phyloP scores from a whole-genome alignment of 23 tunicate genomes.

The Oikopleura vanhoeffeni region DNA sequence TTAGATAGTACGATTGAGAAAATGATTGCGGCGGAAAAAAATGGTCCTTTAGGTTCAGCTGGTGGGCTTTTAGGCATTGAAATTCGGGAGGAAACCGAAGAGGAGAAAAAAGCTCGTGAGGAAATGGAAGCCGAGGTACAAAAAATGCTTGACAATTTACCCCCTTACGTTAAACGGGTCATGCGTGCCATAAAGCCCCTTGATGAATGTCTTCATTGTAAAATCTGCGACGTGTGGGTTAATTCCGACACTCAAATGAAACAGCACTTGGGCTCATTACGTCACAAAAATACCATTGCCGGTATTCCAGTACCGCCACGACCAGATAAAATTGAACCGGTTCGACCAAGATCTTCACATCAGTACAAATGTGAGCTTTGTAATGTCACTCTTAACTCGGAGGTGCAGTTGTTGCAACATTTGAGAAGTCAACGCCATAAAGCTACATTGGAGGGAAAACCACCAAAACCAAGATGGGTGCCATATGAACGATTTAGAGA shows the following conservation, averaged over 20 bases:
- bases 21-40: neutral
- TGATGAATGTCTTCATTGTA: conserved; percentile 45
- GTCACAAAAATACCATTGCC: conserved; percentile 59
- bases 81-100: neutral
- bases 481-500: conserved; percentile 45
- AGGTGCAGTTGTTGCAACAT: conserved; percentile 61
- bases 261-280: conserved; percentile 49
- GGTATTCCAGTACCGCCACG: conserved; percentile 69
- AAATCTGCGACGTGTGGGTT: conserved; percentile 60
- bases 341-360: conserved; percentile 36
- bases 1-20: too few relatives aligned
- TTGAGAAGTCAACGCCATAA: conserved; percentile 63
- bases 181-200: neutral
- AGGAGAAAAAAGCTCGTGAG: neutral
- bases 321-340: conserved; percentile 42
- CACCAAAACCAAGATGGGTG: conserved; percentile 83
- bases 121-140: conserved; percentile 7
- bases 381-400: conserved; percentile 58
- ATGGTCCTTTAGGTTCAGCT: neutral
- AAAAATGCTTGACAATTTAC: neutral
- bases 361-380: conserved; percentile 67
- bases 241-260: conserved; percentile 90
- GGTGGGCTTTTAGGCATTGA: neutral
- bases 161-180: neutral
- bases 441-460: conserved; percentile 66